Conservation (phyloP, 1,140 invertebrate species). For the Formica exsecta region DNA sequence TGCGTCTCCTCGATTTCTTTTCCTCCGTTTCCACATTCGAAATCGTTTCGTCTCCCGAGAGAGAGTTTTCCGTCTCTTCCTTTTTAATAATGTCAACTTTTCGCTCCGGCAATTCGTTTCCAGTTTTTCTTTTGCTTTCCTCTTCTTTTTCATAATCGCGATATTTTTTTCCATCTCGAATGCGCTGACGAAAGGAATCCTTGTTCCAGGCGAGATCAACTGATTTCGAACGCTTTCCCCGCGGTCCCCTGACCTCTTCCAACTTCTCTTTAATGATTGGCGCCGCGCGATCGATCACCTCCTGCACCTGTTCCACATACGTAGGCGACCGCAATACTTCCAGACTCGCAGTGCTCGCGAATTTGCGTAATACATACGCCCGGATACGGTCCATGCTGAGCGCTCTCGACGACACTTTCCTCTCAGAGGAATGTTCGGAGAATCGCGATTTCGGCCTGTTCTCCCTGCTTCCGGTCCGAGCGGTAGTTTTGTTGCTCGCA, state of each 20-base stretch:
- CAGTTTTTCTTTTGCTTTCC: neutral
- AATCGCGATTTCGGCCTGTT: slow-evolving; percentile 30
- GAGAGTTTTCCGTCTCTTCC: neutral
- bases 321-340: slow-evolving; percentile 79
- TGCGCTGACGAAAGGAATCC: slow-evolving; percentile 19
- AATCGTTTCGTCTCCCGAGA: neutral
- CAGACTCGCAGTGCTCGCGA: slow-evolving; percentile 74
- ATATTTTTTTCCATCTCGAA: neutral
- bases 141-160: neutral
- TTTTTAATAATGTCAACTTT: neutral
- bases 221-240: neutral
- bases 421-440: slow-evolving; percentile 40
- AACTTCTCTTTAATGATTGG: slow-evolving; percentile 80
- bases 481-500: neutral
- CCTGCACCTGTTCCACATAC: slow-evolving; percentile 81
- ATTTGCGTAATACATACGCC: slow-evolving; percentile 77
- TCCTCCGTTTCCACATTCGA: neutral
- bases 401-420: slow-evolving; percentile 58
- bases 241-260: slow-evolving; percentile 67
- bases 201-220: slow-evolving; percentile 33
- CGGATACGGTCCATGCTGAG: slow-evolving; percentile 76
- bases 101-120: neutral
- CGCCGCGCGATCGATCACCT: slow-evolving; percentile 78
- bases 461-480: slow-evolving; percentile 42
- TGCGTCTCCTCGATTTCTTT: slow-evolving; percentile 8